A percentile compares a stretch with the other conserved stretches of the same genome.
phyloP scores from a whole-genome alignment of 2,113 vertebrate genomes.

The Crotalus viridis region DNA sequence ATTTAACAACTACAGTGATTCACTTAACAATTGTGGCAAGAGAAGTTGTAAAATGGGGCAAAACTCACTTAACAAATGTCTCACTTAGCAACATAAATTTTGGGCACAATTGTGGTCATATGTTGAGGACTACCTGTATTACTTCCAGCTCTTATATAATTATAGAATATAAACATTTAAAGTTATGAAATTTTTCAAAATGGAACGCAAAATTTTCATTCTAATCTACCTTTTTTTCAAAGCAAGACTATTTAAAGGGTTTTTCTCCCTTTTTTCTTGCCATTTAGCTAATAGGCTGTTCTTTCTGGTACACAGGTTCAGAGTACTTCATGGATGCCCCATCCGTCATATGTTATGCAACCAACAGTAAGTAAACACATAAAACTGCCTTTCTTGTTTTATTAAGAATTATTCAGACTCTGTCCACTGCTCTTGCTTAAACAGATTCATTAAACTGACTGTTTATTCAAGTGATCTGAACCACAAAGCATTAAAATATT shows the following conservation, averaged over 20 bases:
- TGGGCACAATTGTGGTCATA: too few relatives aligned
- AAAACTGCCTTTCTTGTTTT: constrained; percentile 57
- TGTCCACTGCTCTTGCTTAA: background rate
- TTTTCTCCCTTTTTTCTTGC: constrained; percentile 38
- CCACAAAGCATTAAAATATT: background rate
- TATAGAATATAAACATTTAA: background rate
- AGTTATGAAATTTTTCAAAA: background rate
- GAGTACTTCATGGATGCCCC: constrained; percentile 99
- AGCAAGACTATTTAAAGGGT: background rate
- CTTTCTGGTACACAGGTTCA: constrained; percentile 88
- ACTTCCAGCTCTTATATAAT: background rate
- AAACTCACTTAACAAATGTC: too few relatives aligned
- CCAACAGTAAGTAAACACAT: constrained; percentile 90
- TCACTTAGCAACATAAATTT: too few relatives aligned
- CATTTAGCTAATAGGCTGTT: constrained; percentile 70
- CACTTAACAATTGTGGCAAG: too few relatives aligned
- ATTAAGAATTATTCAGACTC: background rate
- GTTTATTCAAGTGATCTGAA: background rate
- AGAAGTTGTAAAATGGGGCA: too few relatives aligned
- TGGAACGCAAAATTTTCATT: background rate
- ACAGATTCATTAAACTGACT: constrained; percentile 4
- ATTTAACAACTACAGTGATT: too few relatives aligned
- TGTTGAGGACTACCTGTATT: background rate
- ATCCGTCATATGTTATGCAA: constrained; percentile 99
- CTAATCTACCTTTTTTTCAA: background rate